Evolutionary conservation across 2,797 vertebrate species (phyloP), one percentile per base, ranked within the genome.

Genomic region (Urosaurus nigricauda): DNA sequence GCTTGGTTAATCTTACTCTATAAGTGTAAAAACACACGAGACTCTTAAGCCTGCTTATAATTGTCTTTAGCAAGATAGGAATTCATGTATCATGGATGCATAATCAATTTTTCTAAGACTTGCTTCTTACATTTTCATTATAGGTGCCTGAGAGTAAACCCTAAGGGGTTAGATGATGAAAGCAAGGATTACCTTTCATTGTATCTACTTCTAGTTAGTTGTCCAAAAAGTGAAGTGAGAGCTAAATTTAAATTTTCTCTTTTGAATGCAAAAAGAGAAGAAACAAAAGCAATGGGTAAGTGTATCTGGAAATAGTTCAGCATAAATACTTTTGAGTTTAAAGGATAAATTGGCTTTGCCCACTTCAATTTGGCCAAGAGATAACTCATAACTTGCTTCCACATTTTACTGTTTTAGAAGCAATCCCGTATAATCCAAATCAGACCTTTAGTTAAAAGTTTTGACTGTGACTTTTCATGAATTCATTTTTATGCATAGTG

Each of bases 261-360:
- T 94, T 94, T 99, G 95, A 99, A 99, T 79, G 98, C 98, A 92
- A 99, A 99, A 97, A 97, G 98, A 97, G 98, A 99, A 96, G 99
- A 99, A 97, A 99, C 98, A 90, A 99, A 99, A 98, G 98, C 99
- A 90, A 99, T 99, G 99, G 99, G 99, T 99, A 96, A 98, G 98
- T 94, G 16, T 79, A 86, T 91, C 71, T 91, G 74, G 51, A 92
- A 80, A 93, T 77, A 8, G 91, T 86, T 32, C 47, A 43, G 40
- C 11, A 73, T 47, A 35, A 14, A 79, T 77, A 29, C 29, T 26
- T 86, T 89, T 85, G 47, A 77, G 7, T 82, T 40, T 56, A 21
- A 82, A 19, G 37, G 77, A 53, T 80, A 85, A 88, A 79, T 79
- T 13, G 37, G 11, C 14, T 12, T 74, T 84, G 37, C 47, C 60